Base-by-base conservation (phyloP, 2,888 invertebrate genomes). In the Panopea generosa region DNA sequence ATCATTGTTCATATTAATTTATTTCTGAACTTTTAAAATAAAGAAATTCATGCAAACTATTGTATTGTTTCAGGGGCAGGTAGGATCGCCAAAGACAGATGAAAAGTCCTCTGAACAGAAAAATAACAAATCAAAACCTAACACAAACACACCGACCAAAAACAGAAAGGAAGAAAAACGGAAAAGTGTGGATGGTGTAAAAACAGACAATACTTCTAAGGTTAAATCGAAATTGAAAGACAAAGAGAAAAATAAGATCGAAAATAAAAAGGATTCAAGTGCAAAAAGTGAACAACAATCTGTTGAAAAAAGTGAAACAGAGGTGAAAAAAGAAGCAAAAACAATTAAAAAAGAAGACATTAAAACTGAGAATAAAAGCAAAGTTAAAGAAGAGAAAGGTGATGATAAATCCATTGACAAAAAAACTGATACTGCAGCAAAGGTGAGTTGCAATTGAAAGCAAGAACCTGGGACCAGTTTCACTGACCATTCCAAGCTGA, bases 221-320 rank as follows among this genome's bases (percentile, higher is more conserved):
- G 63, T 61, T 50, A 66, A 75, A 80, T 56, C 66, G 75, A 66
- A 69, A 57, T 33, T 33, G 43, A 53, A 65, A 59, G 50, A 49
- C 16, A 50, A 76, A 65, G 16, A 59, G 43, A 24, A 11, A 20
- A 50, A 24, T 60, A 61, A 61, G 38, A 16, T 33, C 26, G 43
- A 11, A 20, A 50, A 24, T 60, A 61, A 61, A 50, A 16, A 50
- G 40, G 22, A 62, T 22, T 50, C 49, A 52, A 6, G 38, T 38
- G 45, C 3, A 18, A 45, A 45, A 9, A 45, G 45, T 45, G 45
- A 45, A 45, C 45, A 45, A 45, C 4, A 60, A 33, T 71, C 63
- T 73, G 47, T 73, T 53, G 53, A 67, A 56, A 56, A 55, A 52
- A 29, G 38, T 52, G 53, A 60, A 26, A 75, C 72, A 60, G 53